Evolutionary conservation across 2,797 vertebrate species (phyloP).

Genomic region (Orientallactaga sibirica): DNA sequence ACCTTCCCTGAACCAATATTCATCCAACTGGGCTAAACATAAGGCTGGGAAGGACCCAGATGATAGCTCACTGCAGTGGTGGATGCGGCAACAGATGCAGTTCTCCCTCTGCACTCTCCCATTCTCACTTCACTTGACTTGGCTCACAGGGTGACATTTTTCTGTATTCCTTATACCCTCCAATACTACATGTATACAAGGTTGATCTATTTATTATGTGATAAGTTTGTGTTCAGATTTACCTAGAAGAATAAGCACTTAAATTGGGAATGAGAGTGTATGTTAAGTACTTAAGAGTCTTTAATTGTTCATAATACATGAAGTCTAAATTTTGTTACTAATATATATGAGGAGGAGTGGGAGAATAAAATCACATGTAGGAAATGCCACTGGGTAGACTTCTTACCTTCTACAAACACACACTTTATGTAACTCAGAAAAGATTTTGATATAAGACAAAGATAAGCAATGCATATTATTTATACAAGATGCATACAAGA

Average conservation of each 20-base stretch:
- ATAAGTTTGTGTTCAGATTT: slow-evolving; percentile 49
- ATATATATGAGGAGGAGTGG: background rate
- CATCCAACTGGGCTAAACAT: background rate
- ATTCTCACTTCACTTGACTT: background rate
- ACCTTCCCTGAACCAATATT: background rate
- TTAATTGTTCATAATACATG: background rate
- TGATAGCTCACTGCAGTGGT: background rate
- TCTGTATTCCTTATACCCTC: background rate
- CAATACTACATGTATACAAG: background rate
- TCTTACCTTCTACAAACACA: background rate
- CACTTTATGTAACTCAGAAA: background rate
- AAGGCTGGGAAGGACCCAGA: background rate
- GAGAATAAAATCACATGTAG: background rate
- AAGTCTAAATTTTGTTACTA: background rate
- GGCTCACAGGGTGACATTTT: background rate
- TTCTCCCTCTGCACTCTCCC: background rate
- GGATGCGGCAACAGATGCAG: background rate
- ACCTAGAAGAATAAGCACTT: background rate
- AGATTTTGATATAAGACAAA: background rate
- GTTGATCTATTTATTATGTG: slow-evolving; percentile 6
- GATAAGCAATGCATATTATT: background rate
- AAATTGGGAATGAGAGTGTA: background rate
- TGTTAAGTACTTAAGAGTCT: background rate
- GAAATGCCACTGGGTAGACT: background rate
- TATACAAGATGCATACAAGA: background rate